Conservation (phyloP, 2,888 invertebrate genomes). For the Thecophora atra region DNA sequence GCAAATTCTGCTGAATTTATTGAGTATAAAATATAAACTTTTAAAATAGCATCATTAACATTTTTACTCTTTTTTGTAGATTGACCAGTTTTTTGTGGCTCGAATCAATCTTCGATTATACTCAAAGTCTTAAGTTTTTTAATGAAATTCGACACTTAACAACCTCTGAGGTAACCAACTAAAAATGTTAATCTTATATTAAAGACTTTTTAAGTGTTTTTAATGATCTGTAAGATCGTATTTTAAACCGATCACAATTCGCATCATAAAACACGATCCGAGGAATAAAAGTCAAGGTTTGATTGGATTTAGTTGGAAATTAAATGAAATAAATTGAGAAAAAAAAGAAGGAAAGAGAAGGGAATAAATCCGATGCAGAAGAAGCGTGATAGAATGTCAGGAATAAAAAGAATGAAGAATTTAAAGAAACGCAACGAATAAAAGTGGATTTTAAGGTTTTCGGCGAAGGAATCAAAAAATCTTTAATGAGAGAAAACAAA, state of each 20-base stretch:
- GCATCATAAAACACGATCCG: slow-evolving; percentile 10
- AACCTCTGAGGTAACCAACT: background rate
- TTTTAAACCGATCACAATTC: slow-evolving; percentile 12
- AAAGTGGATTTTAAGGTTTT: too few relatives aligned
- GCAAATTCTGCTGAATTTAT: too few relatives aligned
- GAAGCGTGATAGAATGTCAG: background rate
- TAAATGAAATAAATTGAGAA: background rate
- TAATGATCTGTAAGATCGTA: slow-evolving; percentile 26
- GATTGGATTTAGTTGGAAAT: slow-evolving; percentile 15
- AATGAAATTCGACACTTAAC: background rate
- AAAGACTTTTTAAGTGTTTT: slow-evolving; percentile 25
- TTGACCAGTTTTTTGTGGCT: too few relatives aligned
- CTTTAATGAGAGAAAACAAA: too few relatives aligned
- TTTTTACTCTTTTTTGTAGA: too few relatives aligned
- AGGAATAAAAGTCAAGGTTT: slow-evolving; percentile 15
- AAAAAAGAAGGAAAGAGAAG: background rate
- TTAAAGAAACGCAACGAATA: background rate
- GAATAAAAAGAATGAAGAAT: background rate
- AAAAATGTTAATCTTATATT: slow-evolving; percentile 12
- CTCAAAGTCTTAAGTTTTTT: too few relatives aligned
- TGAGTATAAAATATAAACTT: too few relatives aligned
- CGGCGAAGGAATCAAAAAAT: background rate
- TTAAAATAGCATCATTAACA: too few relatives aligned
- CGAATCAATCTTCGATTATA: too few relatives aligned
- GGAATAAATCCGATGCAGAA: background rate